Evolutionary conservation across 2,888 invertebrate species (phyloP).

Genomic region (Urechis unicinctus): DNA sequence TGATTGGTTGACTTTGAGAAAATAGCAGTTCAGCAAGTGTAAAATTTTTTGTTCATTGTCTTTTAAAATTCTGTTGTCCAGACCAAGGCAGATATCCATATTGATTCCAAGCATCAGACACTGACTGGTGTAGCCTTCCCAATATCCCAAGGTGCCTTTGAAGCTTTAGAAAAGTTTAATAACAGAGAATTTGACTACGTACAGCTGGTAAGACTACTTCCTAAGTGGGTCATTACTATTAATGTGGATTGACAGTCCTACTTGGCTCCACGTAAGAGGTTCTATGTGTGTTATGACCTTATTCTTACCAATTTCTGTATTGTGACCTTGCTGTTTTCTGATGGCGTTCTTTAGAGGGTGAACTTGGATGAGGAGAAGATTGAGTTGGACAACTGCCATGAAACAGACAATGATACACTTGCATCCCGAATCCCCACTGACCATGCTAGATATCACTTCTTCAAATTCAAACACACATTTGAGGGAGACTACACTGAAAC

Average conservation of each 20-base stretch:
- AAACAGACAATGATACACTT: slow-evolving; percentile 56
- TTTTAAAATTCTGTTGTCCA: no score
- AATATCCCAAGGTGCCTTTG: slow-evolving; percentile 70
- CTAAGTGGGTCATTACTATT: no score
- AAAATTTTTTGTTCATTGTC: no score
- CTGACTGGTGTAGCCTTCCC: slow-evolving; percentile 86
- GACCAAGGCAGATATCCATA: slow-evolving; percentile 58
- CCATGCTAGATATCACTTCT: slow-evolving; percentile 84
- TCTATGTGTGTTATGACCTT: background rate
- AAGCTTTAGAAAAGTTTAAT: slow-evolving; percentile 69
- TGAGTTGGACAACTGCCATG: slow-evolving; percentile 60
- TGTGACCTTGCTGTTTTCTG: no score
- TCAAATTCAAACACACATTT: slow-evolving; percentile 82
- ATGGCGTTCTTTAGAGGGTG: slow-evolving; percentile 51
- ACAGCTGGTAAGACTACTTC: slow-evolving; percentile 67
- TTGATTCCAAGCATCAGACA: slow-evolving; percentile 63
- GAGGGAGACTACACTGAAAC: slow-evolving; percentile 85
- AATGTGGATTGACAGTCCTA: no score
- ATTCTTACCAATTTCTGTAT: no score
- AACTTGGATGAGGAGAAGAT: slow-evolving; percentile 72
- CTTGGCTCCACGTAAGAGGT: background rate
- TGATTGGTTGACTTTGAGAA: no score
- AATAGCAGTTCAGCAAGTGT: no score
- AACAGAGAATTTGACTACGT: slow-evolving; percentile 77
- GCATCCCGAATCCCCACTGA: slow-evolving; percentile 76